phyloP scores from a whole-genome alignment of 2,113 vertebrate genomes.

The Gnathonemus longibarbis region DNA sequence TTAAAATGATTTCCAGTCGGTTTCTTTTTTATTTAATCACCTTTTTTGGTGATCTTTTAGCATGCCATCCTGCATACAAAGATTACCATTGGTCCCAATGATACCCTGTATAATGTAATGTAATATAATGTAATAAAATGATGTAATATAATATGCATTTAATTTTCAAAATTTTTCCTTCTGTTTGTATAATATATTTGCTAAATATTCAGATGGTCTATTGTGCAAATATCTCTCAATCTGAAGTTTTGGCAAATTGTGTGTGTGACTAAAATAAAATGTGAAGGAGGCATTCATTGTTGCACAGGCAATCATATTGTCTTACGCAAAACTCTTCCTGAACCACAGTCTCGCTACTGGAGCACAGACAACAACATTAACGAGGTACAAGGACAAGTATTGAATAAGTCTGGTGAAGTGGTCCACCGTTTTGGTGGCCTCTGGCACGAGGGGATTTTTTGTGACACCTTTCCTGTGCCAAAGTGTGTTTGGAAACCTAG shows the following conservation, averaged over 20 bases:
- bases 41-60: not conserved
- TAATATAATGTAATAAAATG: no score
- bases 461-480: constrained; percentile 73
- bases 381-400: constrained; percentile 83
- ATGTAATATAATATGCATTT: no score
- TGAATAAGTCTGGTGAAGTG: constrained; percentile 71
- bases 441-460: constrained; percentile 91
- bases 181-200: not conserved
- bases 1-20: not conserved
- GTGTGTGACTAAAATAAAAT: not conserved
- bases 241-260: not conserved
- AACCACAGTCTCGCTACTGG: constrained; percentile 68
- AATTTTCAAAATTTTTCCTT: not conserved
- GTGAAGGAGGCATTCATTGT: not conserved
- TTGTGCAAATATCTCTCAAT: not conserved
- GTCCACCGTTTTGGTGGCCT: constrained; percentile 84
- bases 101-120: not conserved
- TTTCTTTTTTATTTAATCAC: not conserved
- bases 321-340: not conserved
- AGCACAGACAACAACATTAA: constrained; percentile 64
- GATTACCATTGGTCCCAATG: not conserved
- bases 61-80: not conserved
- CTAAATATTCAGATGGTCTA: not conserved
- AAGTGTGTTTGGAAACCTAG: constrained; percentile 91
- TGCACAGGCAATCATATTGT: not conserved